Conservation (phyloP, 2,888 invertebrate species). For the Calliphora vomitoria region DNA sequence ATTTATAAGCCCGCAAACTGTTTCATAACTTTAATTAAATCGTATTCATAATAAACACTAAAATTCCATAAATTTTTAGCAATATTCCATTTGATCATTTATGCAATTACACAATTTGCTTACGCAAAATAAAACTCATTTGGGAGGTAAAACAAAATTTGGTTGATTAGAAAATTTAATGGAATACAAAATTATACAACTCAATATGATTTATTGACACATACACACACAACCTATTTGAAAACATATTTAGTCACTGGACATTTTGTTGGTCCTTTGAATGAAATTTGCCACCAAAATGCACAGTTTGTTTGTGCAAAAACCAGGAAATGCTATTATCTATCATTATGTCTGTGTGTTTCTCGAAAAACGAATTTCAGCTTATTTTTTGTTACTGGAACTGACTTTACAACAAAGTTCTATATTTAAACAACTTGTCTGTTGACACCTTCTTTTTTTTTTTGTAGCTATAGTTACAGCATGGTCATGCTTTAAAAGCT, state of each 20-base stretch:
- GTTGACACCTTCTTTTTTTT: background rate
- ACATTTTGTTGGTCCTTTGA: background rate
- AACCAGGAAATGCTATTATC: background rate
- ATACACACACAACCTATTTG: background rate
- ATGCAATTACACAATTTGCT: background rate
- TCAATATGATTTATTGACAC: background rate
- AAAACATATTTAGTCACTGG: background rate
- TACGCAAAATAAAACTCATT: background rate
- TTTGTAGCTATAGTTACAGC: background rate
- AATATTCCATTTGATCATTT: background rate
- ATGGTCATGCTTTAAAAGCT: background rate
- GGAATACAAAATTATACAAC: background rate
- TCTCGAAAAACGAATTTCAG: background rate
- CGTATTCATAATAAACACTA: background rate
- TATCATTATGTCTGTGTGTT: background rate
- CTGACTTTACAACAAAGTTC: background rate
- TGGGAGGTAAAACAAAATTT: background rate
- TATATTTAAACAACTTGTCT: background rate
- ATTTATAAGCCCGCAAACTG: background rate
- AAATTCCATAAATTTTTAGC: background rate
- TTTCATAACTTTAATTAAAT: slow-evolving; percentile 21
- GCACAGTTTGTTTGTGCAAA: background rate
- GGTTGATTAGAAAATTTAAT: background rate
- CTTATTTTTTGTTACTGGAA: background rate
- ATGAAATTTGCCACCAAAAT: background rate